These are phyloP conservation scores for Platerodrilus igneus DNA, from an alignment of 2,888 invertebrate species.

Conservation along the genomic window DNA sequence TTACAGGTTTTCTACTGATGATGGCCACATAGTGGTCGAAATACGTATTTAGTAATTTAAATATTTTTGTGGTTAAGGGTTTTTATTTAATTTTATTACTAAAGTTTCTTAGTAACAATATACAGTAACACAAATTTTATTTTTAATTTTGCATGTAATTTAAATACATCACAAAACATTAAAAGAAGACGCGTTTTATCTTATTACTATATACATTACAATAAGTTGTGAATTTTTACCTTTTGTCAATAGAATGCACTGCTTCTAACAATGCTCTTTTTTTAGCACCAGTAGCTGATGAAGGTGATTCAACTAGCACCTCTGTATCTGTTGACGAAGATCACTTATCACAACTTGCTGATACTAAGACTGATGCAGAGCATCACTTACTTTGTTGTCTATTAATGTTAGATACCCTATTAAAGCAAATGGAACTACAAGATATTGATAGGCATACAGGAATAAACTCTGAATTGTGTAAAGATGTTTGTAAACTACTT, in stretches of 20 bases:
- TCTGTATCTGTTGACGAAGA: slow-evolving; percentile 67
- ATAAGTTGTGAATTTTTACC: slow-evolving; percentile 23
- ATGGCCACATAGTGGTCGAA: no score
- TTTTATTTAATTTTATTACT: no score
- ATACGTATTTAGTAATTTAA: no score
- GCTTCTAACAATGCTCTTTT: slow-evolving; percentile 16
- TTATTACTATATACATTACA: no score
- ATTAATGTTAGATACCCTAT: slow-evolving; percentile 89
- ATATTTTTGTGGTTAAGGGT: no score
- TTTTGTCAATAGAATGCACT: no score
- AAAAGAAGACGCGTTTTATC: no score
- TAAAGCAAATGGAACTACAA: slow-evolving; percentile 92
- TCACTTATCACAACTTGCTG: slow-evolving; percentile 57
- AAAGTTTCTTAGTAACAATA: no score
- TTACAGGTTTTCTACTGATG: no score
- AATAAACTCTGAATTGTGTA: slow-evolving; percentile 68
- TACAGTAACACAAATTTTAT: no score
- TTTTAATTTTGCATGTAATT: no score
- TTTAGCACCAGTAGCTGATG: slow-evolving; percentile 62
- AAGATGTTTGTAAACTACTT: slow-evolving; percentile 68
- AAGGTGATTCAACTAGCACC: slow-evolving; percentile 60
- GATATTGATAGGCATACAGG: slow-evolving; percentile 78
- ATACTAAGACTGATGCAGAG: slow-evolving; percentile 67
- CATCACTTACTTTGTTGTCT: slow-evolving; percentile 91
- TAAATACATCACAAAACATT: no score